phyloP scores from a whole-genome alignment of 37 sponge, comb jelly and placozoan species.

The Axinella damicornis region DNA sequence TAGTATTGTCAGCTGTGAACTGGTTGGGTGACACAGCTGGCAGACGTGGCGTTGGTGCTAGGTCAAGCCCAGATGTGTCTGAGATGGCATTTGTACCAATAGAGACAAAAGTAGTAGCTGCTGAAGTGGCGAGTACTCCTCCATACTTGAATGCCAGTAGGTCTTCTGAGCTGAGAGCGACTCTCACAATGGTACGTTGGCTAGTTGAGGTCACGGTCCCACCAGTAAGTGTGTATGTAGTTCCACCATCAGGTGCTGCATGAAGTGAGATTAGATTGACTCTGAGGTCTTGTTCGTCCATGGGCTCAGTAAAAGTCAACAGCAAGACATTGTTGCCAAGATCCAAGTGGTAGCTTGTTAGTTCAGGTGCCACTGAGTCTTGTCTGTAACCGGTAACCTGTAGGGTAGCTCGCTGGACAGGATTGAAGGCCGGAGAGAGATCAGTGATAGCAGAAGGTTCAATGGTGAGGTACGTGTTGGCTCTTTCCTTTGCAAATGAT shows the following conservation, averaged over 20 bases:
- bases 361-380: constrained; percentile 60
- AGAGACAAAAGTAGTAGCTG: constrained; percentile 56
- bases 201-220: constrained; percentile 45
- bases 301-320: constrained; percentile 82
- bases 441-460: constrained; percentile 70
- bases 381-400: constrained; percentile 41
- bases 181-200: constrained; percentile 49
- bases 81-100: constrained; percentile 40
- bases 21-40: constrained; percentile 38
- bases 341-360: constrained; percentile 68
- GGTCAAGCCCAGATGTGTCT: constrained; percentile 65
- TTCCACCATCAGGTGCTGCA: constrained; percentile 36
- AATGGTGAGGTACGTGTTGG: constrained; percentile 67
- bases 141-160: constrained; percentile 50
- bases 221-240: constrained; percentile 63
- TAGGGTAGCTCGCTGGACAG: constrained; percentile 19
- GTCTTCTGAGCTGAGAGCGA: constrained; percentile 72
- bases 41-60: constrained; percentile 16
- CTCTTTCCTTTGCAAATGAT: constrained; percentile 64
- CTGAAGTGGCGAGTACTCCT: constrained; percentile 47
- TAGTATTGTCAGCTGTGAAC: constrained; percentile 48
- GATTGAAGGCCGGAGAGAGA: constrained; percentile 68
- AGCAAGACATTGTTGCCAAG: constrained; percentile 65
- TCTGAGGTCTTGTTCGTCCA: constrained; percentile 42
- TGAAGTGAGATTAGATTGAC: constrained; percentile 47